Evolutionary conservation across 2,888 invertebrate species (phyloP).

Genomic region (Chrysolina americana): DNA sequence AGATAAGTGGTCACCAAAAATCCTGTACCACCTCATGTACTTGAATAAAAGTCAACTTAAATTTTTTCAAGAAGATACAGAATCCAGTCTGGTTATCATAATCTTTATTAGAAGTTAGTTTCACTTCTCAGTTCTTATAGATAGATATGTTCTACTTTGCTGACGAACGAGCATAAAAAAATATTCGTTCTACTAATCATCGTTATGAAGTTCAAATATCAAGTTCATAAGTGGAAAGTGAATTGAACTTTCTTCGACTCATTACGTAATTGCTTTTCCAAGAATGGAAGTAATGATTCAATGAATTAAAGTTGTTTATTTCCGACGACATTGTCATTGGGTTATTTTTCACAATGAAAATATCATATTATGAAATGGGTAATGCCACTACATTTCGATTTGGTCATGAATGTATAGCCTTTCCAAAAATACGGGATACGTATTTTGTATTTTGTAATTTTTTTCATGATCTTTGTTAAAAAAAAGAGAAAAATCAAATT

Average conservation of each 20-base stretch:
- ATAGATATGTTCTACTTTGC: background rate
- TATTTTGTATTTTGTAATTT: too few species aligned
- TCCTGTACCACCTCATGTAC: too few species aligned
- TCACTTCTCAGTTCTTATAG: background rate
- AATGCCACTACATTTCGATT: too few species aligned
- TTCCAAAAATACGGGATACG: too few species aligned
- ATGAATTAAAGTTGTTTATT: slow-evolving; percentile 53
- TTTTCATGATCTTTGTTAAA: too few species aligned
- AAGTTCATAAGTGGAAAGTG: slow-evolving; percentile 38
- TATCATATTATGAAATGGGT: too few species aligned
- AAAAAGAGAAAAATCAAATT: too few species aligned
- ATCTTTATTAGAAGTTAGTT: background rate
- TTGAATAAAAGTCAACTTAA: background rate
- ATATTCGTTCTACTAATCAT: slow-evolving; percentile 7
- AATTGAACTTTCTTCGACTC: slow-evolving; percentile 38
- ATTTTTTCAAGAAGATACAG: background rate
- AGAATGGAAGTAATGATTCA: slow-evolving; percentile 16
- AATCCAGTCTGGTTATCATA: background rate
- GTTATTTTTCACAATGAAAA: background rate
- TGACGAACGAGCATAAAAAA: background rate
- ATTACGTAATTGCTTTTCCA: slow-evolving; percentile 35
- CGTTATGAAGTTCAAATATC: slow-evolving; percentile 34
- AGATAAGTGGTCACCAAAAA: too few species aligned
- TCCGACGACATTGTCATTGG: background rate
- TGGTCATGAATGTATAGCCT: too few species aligned